These are phyloP conservation scores for Dioctria rufipes DNA, from an alignment of 2,888 invertebrate genomes.

Conservation along the genomic window DNA sequence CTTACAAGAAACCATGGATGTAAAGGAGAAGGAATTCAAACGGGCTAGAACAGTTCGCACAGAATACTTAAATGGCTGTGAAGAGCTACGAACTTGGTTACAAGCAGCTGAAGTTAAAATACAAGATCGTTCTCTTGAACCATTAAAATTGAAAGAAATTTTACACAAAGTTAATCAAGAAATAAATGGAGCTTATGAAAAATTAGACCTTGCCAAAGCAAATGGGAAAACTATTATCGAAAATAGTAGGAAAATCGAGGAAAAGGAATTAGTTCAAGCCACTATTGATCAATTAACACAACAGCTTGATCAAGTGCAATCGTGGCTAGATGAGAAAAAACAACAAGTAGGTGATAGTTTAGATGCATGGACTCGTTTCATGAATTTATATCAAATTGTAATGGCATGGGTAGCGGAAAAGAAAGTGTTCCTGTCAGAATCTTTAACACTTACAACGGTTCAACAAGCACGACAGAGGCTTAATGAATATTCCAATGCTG, in stretches of 20 bases:
- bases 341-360: constrained; percentile 88
- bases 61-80: constrained; percentile 85
- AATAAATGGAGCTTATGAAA: constrained; percentile 80
- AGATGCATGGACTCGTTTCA: constrained; percentile 91
- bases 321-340: constrained; percentile 87
- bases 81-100: constrained; percentile 87
- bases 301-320: constrained; percentile 83
- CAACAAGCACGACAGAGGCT: constrained; percentile 88
- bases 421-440: constrained; percentile 83
- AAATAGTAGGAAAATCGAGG: constrained; percentile 83
- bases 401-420: constrained; percentile 89
- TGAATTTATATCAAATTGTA: constrained; percentile 85
- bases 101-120: constrained; percentile 87
- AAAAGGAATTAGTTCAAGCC: constrained; percentile 81
- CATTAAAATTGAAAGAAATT: constrained; percentile 83
- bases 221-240: constrained; percentile 86
- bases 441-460: constrained; percentile 83
- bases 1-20: constrained; percentile 85
- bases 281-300: constrained; percentile 84
- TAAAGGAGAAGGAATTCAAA: constrained; percentile 89
- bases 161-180: constrained; percentile 85
- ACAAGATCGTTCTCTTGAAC: constrained; percentile 85
- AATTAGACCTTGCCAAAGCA: constrained; percentile 82
- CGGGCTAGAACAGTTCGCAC: constrained; percentile 86
- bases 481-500: constrained; percentile 90